Percentiles rank a stretch among this genome's conserved stretches.
phyloP scores from a whole-genome alignment of 2,797 vertebrate species.

The Hoplostethus mediterraneus region DNA sequence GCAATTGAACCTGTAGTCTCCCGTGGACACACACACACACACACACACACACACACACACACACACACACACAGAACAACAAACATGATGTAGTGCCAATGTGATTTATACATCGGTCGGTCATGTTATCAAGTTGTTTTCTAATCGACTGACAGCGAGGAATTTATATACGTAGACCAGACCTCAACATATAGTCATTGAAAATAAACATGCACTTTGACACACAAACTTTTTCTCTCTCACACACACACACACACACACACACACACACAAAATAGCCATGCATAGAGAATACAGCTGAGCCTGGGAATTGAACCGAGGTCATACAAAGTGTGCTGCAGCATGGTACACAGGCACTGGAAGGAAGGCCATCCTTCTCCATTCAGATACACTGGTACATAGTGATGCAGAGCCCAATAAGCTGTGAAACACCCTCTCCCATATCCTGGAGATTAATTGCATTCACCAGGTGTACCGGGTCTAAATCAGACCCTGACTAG shows the following conservation, averaged over 20 bases:
- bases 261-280: conserved; percentile 63
- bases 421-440: neutral
- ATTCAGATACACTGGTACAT: conserved; percentile 13
- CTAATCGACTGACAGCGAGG: conserved; percentile 51
- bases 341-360: conserved; percentile 42
- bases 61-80: conserved; percentile 20
- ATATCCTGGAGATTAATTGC: neutral
- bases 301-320: conserved; percentile 49
- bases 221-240: conserved; percentile 22
- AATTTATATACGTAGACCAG: no score
- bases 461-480: no score
- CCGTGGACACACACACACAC: conserved; percentile 14
- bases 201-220: conserved; percentile 15
- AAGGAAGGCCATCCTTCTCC: no score
- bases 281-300: conserved; percentile 58
- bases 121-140: conserved; percentile 19
- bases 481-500: no score
- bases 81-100: conserved; percentile 41
- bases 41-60: conserved; percentile 19
- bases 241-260: conserved; percentile 22
- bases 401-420: conserved; percentile 36
- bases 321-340: conserved; percentile 52
- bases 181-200: conserved; percentile 46
- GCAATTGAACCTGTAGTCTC: conserved; percentile 20
- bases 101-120: conserved; percentile 36